Percentiles rank a stretch among this genome's conserved stretches.
Evolutionary conservation across 92 coral and sea anemone genomes (phyloP).

Genomic region (Epizoanthus illoricatus): DNA sequence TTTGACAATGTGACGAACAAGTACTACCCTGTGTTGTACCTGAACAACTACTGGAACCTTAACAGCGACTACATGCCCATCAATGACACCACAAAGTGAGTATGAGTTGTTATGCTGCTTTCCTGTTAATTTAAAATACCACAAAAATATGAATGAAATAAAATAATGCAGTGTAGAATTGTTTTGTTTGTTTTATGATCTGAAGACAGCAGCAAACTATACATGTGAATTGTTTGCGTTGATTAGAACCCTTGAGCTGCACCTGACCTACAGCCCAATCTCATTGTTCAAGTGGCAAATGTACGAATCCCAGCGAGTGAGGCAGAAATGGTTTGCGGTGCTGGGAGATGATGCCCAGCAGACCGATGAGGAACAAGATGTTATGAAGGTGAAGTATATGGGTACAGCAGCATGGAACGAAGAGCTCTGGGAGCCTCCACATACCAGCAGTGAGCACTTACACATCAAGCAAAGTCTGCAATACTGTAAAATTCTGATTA

Average conservation of each 20-base stretch:
- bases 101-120: background rate
- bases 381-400: slow-evolving; percentile 74
- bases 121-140: background rate
- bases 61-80: slow-evolving; percentile 97
- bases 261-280: slow-evolving; percentile 83
- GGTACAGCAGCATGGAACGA: background rate
- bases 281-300: slow-evolving; percentile 99
- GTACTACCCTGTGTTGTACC: slow-evolving; percentile 84
- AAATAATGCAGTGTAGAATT: background rate
- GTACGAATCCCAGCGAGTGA: slow-evolving; percentile 94
- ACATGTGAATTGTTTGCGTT: background rate
- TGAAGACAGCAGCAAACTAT: background rate
- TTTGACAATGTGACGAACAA: slow-evolving; percentile 86
- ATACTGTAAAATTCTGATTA: too few species aligned
- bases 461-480: background rate
- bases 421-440: background rate
- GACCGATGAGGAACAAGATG: slow-evolving; percentile 97
- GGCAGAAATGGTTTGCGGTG: slow-evolving; percentile 95
- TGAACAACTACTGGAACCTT: slow-evolving; percentile 95
- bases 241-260: slow-evolving; percentile 79
- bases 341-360: slow-evolving; percentile 87
- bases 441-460: background rate
- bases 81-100: slow-evolving; percentile 98
- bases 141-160: background rate
- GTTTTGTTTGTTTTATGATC: background rate